Evolutionary conservation across 2,888 invertebrate species (phyloP).

Genomic region (Cephus pygmeus): DNA sequence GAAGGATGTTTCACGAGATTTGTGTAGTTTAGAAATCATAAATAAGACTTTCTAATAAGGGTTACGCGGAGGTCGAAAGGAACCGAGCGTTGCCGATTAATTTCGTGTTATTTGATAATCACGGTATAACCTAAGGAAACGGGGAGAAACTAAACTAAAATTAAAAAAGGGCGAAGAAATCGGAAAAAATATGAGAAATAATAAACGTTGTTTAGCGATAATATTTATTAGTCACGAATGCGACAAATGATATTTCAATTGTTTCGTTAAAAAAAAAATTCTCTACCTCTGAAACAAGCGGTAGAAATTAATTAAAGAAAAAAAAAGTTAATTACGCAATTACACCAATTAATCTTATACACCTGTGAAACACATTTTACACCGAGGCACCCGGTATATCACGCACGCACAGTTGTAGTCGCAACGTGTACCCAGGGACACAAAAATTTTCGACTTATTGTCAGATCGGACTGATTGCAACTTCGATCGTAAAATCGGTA

Average conservation of each 20-base stretch:
- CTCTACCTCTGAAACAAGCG: too few relatives aligned
- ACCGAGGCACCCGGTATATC: neutral
- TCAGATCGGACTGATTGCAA: neutral
- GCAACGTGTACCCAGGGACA: neutral
- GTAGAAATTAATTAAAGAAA: neutral
- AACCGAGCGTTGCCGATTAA: neutral
- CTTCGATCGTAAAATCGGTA: conserved; percentile 2
- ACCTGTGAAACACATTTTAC: neutral
- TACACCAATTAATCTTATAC: neutral
- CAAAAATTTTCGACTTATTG: neutral
- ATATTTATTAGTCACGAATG: too few relatives aligned
- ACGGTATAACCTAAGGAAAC: neutral
- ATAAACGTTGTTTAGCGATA: too few relatives aligned
- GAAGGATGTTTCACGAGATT: neutral
- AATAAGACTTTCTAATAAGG: neutral
- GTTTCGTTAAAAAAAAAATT: too few relatives aligned
- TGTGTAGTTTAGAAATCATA: neutral
- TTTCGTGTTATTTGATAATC: neutral
- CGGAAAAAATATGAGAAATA: neutral
- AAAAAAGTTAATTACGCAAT: neutral
- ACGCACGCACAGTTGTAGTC: neutral
- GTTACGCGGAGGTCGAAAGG: neutral
- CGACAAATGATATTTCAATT: too few relatives aligned
- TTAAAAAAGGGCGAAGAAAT: neutral
- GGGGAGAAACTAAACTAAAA: neutral